Conservation (phyloP, 2,888 invertebrate species). For the Zelleria hepariella region DNA sequence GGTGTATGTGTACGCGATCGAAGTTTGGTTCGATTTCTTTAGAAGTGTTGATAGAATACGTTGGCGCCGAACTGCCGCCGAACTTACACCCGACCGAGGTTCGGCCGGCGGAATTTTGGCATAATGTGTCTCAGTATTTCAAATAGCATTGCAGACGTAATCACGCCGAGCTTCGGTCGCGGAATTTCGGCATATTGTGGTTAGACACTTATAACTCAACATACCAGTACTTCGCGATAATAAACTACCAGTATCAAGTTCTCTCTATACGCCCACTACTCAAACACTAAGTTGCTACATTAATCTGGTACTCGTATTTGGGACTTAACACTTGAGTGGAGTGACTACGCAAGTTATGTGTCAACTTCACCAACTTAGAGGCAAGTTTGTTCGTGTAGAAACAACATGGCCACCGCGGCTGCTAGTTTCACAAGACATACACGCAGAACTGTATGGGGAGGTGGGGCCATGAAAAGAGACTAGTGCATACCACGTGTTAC, state of each 20-base stretch:
- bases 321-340: background rate
- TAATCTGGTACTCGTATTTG: background rate
- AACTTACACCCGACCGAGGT: too few species aligned
- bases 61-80: too few species aligned
- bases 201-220: too few species aligned
- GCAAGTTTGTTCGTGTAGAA: background rate
- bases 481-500: background rate
- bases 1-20: too few species aligned
- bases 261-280: background rate
- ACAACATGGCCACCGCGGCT: background rate
- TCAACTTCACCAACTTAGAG: background rate
- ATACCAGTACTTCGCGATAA: background rate
- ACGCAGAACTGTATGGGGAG: background rate
- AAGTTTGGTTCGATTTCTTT: too few species aligned
- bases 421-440: background rate
- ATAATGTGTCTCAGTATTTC: too few species aligned
- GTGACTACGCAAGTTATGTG: slow-evolving; percentile 1
- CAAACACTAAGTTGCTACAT: background rate
- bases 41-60: too few species aligned
- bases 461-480: background rate
- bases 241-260: background rate
- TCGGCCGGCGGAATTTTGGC: too few species aligned
- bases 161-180: too few species aligned
- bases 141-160: too few species aligned
- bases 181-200: too few species aligned